Evolutionary conservation across 2,888 invertebrate species (phyloP).

Genomic region (Cheilosia vulpina): DNA sequence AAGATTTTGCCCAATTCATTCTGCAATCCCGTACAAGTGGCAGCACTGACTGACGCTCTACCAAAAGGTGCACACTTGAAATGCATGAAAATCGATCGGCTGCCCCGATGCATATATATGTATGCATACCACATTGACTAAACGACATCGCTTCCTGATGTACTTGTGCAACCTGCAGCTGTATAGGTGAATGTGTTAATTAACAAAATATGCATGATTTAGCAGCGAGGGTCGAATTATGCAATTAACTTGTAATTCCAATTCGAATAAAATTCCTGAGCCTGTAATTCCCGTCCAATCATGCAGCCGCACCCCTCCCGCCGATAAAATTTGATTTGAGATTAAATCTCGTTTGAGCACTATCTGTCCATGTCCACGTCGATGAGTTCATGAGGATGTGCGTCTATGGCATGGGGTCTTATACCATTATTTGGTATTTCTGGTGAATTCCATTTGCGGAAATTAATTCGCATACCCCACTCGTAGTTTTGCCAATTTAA

Average conservation of each 20-base stretch:
- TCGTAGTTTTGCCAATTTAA: constrained; percentile 40
- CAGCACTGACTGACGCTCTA: constrained; percentile 37
- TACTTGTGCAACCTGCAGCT: not conserved
- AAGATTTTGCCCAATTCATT: not conserved
- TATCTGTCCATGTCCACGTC: constrained; percentile 59
- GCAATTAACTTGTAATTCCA: constrained; percentile 74
- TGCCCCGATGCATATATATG: constrained; percentile 54
- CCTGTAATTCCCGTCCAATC: constrained; percentile 69
- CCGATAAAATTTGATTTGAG: constrained; percentile 70
- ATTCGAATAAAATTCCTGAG: constrained; percentile 72
- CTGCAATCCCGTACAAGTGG: constrained; percentile 10
- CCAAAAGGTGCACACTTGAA: constrained; percentile 3
- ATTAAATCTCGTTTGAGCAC: constrained; percentile 66
- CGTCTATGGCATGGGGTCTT: constrained; percentile 22
- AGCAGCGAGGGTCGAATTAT: constrained; percentile 69
- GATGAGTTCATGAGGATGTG: constrained; percentile 21
- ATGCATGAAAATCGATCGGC: constrained; percentile 65
- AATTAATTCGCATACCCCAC: constrained; percentile 52
- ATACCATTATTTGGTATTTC: constrained; percentile 71
- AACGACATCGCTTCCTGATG: no score
- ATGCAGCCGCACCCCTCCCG: constrained; percentile 24
- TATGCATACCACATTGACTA: not conserved
- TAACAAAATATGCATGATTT: constrained; percentile 75
- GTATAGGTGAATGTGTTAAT: constrained; percentile 59
- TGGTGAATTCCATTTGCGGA: constrained; percentile 70